Percentiles rank a stretch among this genome's conserved stretches.
These are phyloP conservation scores for Thera britannica DNA, from an alignment of 2,888 invertebrate genomes.

Conservation along the genomic window DNA sequence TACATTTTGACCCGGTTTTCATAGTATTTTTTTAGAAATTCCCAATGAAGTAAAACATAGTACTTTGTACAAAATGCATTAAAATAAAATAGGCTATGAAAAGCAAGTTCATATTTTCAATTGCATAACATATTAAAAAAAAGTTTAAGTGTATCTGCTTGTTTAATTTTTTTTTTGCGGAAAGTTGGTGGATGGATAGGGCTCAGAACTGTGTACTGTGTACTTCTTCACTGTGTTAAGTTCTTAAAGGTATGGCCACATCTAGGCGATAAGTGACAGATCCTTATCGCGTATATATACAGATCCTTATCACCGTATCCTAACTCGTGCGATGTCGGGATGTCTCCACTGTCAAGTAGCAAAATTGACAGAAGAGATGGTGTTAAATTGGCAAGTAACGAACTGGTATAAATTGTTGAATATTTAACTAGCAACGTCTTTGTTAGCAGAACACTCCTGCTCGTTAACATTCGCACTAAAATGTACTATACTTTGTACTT, in stretches of 20 bases:
- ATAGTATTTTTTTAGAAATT: not conserved
- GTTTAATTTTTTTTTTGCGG: too few species aligned
- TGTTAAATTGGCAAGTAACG: slow-evolving; percentile 26
- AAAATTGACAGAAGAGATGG: not conserved
- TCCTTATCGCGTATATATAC: too few species aligned
- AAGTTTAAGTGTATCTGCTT: too few species aligned
- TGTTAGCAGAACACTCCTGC: slow-evolving; percentile 53
- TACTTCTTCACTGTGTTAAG: too few species aligned
- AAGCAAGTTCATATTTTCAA: not conserved
- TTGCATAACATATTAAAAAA: too few species aligned
- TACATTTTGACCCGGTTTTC: not conserved
- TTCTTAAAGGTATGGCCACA: too few species aligned
- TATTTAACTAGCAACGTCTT: slow-evolving; percentile 39
- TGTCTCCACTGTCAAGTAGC: too few species aligned
- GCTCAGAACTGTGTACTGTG: too few species aligned
- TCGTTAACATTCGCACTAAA: slow-evolving; percentile 50
- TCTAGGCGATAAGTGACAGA: too few species aligned
- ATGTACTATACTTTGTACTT: slow-evolving; percentile 50
- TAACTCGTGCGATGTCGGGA: too few species aligned
- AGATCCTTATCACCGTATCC: too few species aligned
- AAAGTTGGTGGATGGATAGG: too few species aligned
- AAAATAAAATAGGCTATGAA: not conserved
- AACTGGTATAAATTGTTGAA: slow-evolving; percentile 25
- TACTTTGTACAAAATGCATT: not conserved
- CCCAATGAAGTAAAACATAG: not conserved